Conservation (phyloP, 2,888 invertebrate genomes). For the Plemyria rubiginata region DNA sequence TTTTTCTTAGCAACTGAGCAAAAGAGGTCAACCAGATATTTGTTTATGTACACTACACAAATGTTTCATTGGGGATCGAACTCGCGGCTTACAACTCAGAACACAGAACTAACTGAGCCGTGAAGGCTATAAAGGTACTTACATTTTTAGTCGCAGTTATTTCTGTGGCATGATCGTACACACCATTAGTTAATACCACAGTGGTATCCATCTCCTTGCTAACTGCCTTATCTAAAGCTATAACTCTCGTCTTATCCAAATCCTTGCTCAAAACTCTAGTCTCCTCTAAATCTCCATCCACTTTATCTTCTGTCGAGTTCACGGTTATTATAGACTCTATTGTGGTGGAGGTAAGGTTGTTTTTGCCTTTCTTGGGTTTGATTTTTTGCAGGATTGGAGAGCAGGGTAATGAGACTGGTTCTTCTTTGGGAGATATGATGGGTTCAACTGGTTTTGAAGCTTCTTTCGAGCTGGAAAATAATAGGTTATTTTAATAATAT, state of each 20-base stretch:
- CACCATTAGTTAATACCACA: slow-evolving; percentile 61
- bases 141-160: slow-evolving; percentile 49
- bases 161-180: slow-evolving; percentile 59
- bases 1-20: no score
- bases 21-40: no score
- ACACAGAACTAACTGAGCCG: no score
- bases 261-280: slow-evolving; percentile 48
- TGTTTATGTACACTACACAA: no score
- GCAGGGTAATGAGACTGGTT: slow-evolving; percentile 49
- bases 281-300: slow-evolving; percentile 48
- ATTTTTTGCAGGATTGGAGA: slow-evolving; percentile 61
- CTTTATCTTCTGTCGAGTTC: slow-evolving; percentile 10
- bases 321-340: slow-evolving; percentile 7
- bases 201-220: slow-evolving; percentile 60
- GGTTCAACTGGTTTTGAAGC: slow-evolving; percentile 46
- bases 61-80: no score
- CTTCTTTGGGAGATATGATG: slow-evolving; percentile 53
- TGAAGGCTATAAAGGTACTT: no score
- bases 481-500: neutral
- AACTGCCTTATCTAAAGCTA: neutral
- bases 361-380: slow-evolving; percentile 36
- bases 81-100: no score
- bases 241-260: slow-evolving; percentile 19
- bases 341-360: slow-evolving; percentile 6
- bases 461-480: slow-evolving; percentile 54